Conservation (phyloP, 2,113 vertebrate species). For the Daboia siamensis region DNA sequence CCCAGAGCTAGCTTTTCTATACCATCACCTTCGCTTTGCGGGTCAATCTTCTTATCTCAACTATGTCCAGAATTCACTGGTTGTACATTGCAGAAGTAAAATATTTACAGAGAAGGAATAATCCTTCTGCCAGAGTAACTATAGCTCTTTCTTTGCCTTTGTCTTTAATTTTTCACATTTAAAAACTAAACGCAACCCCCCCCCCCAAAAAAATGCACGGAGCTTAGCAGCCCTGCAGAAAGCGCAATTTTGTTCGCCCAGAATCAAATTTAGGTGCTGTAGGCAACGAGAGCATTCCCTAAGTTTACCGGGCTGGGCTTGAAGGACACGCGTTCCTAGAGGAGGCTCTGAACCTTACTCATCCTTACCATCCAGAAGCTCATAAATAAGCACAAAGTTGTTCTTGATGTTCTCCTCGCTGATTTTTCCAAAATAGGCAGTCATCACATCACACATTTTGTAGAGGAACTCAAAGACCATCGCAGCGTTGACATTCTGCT, state of each 20-base stretch:
- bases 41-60: background rate
- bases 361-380: constrained; percentile 90
- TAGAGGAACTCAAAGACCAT: constrained; percentile 99
- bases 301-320: background rate
- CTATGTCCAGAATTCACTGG: background rate
- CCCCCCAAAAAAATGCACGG: background rate
- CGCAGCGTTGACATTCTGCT: constrained; percentile 99
- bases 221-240: too few relatives aligned
- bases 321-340: rapidly evolving
- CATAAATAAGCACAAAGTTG: constrained; percentile 99
- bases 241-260: background rate
- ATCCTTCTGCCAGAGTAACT: background rate
- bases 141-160: background rate
- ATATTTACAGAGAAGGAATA: too few relatives aligned
- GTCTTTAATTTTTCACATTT: too few relatives aligned
- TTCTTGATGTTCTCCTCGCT: constrained; percentile 99
- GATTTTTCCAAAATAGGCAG: constrained; percentile 98
- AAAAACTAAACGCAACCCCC: background rate
- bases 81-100: background rate
- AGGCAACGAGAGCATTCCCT: background rate
- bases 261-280: background rate
- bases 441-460: constrained; percentile 99
- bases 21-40: background rate
- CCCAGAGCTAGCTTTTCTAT: background rate
- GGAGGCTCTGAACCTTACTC: background rate